Base-by-base conservation (phyloP, 2,888 invertebrate species). In the Amiota communis region DNA sequence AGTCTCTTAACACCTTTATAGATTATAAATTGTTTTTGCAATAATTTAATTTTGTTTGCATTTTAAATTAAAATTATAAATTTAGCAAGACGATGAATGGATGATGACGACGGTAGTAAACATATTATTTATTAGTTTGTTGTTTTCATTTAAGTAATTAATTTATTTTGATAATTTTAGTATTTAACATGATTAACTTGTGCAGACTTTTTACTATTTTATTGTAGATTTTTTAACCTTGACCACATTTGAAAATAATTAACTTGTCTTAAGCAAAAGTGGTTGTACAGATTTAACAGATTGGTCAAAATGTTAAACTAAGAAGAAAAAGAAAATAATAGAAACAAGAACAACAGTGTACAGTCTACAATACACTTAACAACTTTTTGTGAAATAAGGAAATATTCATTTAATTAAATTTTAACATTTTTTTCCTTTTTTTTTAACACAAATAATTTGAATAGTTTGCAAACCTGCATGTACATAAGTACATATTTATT, bases 11-110 rank as follows among this genome's bases (percentile, higher is more conserved):
- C 61, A 49, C 71, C 53, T 63, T 36, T 36, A 6, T 10, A 46
- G 9, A 47, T 46, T 20, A 46, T 36, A 23, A 23, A 23, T 23
- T 8, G 1, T 65, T 65, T 79, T 46, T 59, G 72, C 53, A 56
- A 48, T 36, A 36, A 53, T 23, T 23, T 64, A 1, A n/a, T 56
- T 17, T 47, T 20, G 65, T 73, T 76, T 75, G 67, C 74, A 75
- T 78, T 77, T 72, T 72, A 77, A 80, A 77, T 80, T 80, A 77
- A 80, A 80, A 76, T 74, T 59, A 70, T 73, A 75, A 80, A 79
- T 79, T 77, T 77, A 78, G 77, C 77, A 76, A 77, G 74, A 69
- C 59, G 20, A 36, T n/a, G n/a, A 23, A 3, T 23, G 2, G 23
- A 23, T 3, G 73, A 69, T 20, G 10, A 36, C 74, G 67, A 70